A percentile compares a stretch with the other conserved stretches of the same genome.
phyloP scores from a whole-genome alignment of 2,797 vertebrate species.

The Tolypeutes matacus region DNA sequence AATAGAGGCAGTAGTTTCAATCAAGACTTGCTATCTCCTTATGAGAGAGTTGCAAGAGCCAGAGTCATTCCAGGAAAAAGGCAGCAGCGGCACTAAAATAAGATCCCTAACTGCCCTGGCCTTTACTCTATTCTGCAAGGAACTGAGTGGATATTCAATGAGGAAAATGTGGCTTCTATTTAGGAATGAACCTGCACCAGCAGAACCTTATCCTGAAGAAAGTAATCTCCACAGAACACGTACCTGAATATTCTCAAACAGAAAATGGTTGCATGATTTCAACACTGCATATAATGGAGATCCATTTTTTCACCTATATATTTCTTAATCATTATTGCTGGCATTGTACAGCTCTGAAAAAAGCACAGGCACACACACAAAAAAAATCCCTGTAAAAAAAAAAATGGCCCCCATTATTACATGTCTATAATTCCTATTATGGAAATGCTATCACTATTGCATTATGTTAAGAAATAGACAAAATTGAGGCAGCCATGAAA shows the following conservation, averaged over 20 bases:
- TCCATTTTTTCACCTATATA: not conserved
- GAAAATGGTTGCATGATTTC: conserved; percentile 11
- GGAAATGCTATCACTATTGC: conserved; percentile 48
- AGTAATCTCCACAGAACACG: not conserved
- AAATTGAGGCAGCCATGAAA: conserved; percentile 12
- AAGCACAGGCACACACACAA: not conserved
- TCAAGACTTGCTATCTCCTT: not conserved
- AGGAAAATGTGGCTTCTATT: not conserved
- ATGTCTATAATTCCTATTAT: conserved; percentile 22
- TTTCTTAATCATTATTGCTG: conserved; percentile 5
- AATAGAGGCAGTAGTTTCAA: not conserved
- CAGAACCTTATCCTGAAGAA: not conserved
- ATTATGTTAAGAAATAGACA: conserved; percentile 57
- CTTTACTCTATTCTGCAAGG: not conserved
- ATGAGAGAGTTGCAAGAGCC: not conserved
- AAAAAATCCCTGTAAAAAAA: conserved; percentile 12
- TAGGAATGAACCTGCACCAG: not conserved
- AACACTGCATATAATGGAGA: not conserved
- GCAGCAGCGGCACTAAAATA: not conserved
- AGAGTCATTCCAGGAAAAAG: not conserved
- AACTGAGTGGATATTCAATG: not conserved
- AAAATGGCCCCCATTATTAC: conserved; percentile 38
- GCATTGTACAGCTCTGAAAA: not conserved
- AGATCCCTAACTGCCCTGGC: not conserved
- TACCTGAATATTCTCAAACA: not conserved